Percentiles rank a stretch among this genome's conserved stretches.
These are phyloP conservation scores for Pelobates cultripes DNA, from an alignment of 2,797 vertebrate genomes.

Conservation along the genomic window DNA sequence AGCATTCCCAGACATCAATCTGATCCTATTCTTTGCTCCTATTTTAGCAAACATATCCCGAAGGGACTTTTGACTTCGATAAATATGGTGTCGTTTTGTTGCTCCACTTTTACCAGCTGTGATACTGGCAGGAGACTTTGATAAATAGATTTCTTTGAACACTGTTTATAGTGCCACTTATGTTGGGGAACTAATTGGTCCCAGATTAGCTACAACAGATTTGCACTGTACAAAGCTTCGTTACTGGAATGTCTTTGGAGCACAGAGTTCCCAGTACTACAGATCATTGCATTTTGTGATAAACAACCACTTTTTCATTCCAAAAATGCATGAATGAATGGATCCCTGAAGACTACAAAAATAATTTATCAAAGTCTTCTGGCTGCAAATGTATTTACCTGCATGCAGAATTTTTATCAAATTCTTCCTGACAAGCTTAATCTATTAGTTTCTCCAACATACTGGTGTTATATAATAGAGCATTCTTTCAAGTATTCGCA, in stretches of 20 bases:
- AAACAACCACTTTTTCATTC: slow-evolving; percentile 37
- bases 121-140: slow-evolving; percentile 14
- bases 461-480: neutral
- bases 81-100: slow-evolving; percentile 12
- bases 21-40: neutral
- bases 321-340: slow-evolving; percentile 36
- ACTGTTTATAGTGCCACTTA: slow-evolving; percentile 28
- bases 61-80: slow-evolving; percentile 17
- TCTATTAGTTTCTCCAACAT: neutral
- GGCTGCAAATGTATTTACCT: slow-evolving; percentile 15
- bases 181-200: slow-evolving; percentile 39
- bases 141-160: slow-evolving; percentile 32
- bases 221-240: slow-evolving; percentile 4
- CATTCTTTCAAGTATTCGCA: no score
- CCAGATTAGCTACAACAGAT: slow-evolving; percentile 36
- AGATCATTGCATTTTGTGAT: slow-evolving; percentile 27
- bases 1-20: neutral
- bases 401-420: slow-evolving; percentile 13
- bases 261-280: slow-evolving; percentile 20
- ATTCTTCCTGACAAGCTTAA: neutral
- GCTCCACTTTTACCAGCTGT: slow-evolving; percentile 23
- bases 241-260: slow-evolving; percentile 19
- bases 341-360: slow-evolving; percentile 17
- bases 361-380: slow-evolving; percentile 41
- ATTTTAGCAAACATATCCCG: neutral